A percentile compares a stretch with the other conserved stretches of the same genome.
phyloP scores from a whole-genome alignment of 2,888 invertebrate genomes.

The Lathronympha strigana region DNA sequence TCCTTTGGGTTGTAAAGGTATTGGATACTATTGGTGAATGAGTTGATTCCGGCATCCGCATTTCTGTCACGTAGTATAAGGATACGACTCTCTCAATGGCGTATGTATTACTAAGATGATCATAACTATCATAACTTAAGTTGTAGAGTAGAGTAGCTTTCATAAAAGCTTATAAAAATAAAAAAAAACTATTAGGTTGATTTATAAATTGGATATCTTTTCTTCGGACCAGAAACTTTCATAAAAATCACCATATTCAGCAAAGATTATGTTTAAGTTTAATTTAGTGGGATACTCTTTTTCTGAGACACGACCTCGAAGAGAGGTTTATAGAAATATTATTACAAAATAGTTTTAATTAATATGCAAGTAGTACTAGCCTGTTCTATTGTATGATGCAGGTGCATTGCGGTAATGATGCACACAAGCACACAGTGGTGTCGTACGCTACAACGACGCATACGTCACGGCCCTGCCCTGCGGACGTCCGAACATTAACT shows the following conservation, averaged over 20 bases:
- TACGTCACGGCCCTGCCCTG: conserved; percentile 26
- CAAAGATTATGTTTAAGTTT: too few species aligned
- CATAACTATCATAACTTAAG: background rate
- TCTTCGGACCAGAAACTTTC: too few species aligned
- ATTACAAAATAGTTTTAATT: background rate
- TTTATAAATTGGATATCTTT: too few species aligned
- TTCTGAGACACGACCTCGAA: too few species aligned
- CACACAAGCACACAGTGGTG: background rate
- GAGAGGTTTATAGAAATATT: background rate
- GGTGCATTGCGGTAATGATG: conserved; percentile 53
- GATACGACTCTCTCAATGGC: conserved; percentile 57
- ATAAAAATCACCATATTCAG: too few species aligned
- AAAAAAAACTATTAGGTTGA: too few species aligned
- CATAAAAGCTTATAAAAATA: too few species aligned
- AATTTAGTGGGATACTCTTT: too few species aligned
- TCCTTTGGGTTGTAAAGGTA: conserved; percentile 31
- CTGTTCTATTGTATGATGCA: conserved; percentile 30
- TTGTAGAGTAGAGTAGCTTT: too few species aligned
- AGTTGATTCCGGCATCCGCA: conserved; percentile 59
- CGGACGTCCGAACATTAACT: conserved; percentile 1
- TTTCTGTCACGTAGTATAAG: conserved; percentile 68
- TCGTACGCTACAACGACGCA: background rate
- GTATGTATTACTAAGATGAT: conserved; percentile 30
- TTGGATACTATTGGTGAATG: conserved; percentile 59
- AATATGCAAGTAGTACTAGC: background rate